phyloP scores from a whole-genome alignment of 2,113 vertebrate genomes.

The Oenanthe oenanthe region DNA sequence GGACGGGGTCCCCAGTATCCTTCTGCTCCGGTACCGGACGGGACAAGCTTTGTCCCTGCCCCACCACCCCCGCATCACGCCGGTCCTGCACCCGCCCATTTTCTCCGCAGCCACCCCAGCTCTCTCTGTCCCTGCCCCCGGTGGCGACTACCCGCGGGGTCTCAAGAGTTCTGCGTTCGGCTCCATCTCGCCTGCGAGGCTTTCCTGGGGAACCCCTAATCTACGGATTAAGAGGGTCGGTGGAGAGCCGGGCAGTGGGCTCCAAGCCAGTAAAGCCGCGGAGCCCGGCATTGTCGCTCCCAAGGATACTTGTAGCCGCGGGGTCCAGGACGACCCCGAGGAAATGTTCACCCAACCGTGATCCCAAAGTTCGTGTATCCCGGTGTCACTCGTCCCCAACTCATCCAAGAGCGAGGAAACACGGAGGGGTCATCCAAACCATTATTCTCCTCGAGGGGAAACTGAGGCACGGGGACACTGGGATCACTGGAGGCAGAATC shows the following conservation, averaged over 20 bases:
- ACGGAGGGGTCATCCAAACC: too few species aligned
- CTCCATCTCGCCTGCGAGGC: neutral
- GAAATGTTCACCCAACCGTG: neutral
- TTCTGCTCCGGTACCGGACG: neutral
- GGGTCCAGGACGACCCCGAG: neutral
- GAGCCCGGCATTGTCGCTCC: neutral
- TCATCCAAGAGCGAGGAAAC: neutral
- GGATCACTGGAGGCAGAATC: neutral
- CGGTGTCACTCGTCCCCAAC: accelerated
- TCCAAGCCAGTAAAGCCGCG: neutral
- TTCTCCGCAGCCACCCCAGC: too few species aligned
- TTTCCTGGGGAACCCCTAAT: neutral
- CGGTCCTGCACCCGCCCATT: neutral
- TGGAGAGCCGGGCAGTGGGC: neutral
- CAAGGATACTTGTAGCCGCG: neutral
- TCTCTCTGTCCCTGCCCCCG: neutral
- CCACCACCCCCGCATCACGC: neutral
- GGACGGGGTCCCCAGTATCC: neutral
- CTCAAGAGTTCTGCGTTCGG: neutral
- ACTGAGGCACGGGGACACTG: neutral
- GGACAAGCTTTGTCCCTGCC: neutral
- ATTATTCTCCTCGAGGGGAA: neutral
- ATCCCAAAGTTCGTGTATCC: neutral
- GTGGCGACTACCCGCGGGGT: neutral
- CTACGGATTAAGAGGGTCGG: neutral